These are phyloP conservation scores for Pocillopora meandrina DNA, from an alignment of 92 coral and sea anemone genomes.

Conservation along the genomic window DNA sequence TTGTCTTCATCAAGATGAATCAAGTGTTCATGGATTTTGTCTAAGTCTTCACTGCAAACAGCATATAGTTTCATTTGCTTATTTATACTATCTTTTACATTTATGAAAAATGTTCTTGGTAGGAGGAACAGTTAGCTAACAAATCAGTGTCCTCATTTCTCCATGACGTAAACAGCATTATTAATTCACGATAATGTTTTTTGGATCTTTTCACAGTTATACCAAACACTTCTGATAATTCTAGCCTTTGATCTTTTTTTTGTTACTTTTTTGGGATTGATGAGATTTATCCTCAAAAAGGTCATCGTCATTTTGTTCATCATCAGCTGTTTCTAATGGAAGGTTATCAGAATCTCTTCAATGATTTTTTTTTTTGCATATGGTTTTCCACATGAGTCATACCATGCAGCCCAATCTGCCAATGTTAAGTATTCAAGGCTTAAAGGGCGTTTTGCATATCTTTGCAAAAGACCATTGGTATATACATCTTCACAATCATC, in stretches of 20 bases:
- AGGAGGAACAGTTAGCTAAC: constrained; percentile 44
- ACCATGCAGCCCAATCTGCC: constrained; percentile 29
- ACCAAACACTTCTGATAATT: constrained; percentile 30
- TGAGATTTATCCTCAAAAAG: constrained; percentile 9
- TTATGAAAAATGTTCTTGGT: constrained; percentile 43
- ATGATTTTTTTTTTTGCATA: constrained; percentile 29
- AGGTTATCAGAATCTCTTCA: constrained; percentile 27
- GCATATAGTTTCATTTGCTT: constrained; percentile 61
- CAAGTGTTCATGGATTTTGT: constrained; percentile 50
- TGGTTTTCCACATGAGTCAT: neutral
- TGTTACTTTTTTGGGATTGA: neutral
- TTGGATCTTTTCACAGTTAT: constrained; percentile 40
- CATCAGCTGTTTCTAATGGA: constrained; percentile 35
- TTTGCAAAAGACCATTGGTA: constrained; percentile 11
- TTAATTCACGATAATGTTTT: constrained; percentile 60
- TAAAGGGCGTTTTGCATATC: constrained; percentile 43
- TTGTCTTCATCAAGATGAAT: constrained; percentile 39
- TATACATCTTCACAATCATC: constrained; percentile 55
- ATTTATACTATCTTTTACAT: constrained; percentile 34
- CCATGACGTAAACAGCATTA: constrained; percentile 70
- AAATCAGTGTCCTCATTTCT: constrained; percentile 68
- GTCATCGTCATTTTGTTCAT: constrained; percentile 36
- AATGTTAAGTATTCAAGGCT: constrained; percentile 46
- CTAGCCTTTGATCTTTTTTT: constrained; percentile 47
- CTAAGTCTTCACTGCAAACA: constrained; percentile 51